Conservation (phyloP, 2,113 vertebrate species). For the Hemichromis elongatus region DNA sequence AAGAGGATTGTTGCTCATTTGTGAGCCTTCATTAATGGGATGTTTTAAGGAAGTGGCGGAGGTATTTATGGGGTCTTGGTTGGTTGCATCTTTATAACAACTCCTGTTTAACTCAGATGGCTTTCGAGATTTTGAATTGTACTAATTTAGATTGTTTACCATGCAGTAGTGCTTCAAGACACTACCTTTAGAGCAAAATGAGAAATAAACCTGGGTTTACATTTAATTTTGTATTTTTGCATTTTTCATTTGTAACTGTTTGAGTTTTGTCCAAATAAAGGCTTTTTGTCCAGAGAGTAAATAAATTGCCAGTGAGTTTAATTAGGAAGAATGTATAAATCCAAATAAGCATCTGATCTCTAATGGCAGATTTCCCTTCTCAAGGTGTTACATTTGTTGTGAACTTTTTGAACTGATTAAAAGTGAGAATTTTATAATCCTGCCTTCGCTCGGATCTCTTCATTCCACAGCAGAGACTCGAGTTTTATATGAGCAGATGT, state of each 20-base stretch:
- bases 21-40: slow-evolving; percentile 98
- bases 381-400: slow-evolving; percentile 78
- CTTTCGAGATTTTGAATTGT: slow-evolving; percentile 89
- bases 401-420: slow-evolving; percentile 81
- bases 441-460: slow-evolving; percentile 29
- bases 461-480: not conserved
- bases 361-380: slow-evolving; percentile 65
- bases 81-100: slow-evolving; percentile 98
- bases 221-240: slow-evolving; percentile 85
- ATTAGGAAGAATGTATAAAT: slow-evolving; percentile 75
- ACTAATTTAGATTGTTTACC: slow-evolving; percentile 99
- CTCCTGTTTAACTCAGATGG: slow-evolving; percentile 88
- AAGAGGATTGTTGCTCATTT: slow-evolving; percentile 99
- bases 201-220: slow-evolving; percentile 89
- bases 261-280: slow-evolving; percentile 64
- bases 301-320: slow-evolving; percentile 60
- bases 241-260: slow-evolving; percentile 63
- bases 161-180: slow-evolving; percentile 96
- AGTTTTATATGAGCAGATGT: not conserved
- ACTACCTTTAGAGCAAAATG: slow-evolving; percentile 93
- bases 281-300: slow-evolving; percentile 49
- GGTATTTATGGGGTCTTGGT: slow-evolving; percentile 98
- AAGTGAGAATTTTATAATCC: slow-evolving; percentile 77
- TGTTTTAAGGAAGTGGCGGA: slow-evolving; percentile 87
- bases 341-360: slow-evolving; percentile 60